A percentile compares a stretch with the other conserved stretches of the same genome.
Evolutionary conservation across 2,797 vertebrate species (phyloP).

Genomic region (Microcaecilia unicolor): DNA sequence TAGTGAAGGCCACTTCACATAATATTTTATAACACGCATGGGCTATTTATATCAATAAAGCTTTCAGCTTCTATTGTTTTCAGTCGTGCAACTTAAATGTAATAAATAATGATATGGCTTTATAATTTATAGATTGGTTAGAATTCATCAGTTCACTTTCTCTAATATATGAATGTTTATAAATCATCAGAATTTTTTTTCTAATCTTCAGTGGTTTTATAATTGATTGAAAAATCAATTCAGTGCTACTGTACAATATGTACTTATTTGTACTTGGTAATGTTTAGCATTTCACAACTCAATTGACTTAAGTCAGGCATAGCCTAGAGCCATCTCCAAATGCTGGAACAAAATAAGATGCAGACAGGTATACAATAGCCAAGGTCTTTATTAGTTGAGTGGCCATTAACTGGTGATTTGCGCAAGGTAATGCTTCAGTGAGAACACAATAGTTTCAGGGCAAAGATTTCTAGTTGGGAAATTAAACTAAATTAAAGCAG

Average conservation of each 20-base stretch:
- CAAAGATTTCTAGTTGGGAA: fast-evolving
- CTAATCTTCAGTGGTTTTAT: not conserved
- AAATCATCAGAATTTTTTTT: not conserved
- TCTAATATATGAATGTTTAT: not conserved
- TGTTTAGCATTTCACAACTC: fast-evolving
- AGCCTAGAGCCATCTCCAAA: too few relatives aligned
- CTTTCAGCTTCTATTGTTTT: too few relatives aligned
- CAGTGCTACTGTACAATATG: not conserved
- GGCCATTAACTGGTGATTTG: not conserved
- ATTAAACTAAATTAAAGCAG: not conserved
- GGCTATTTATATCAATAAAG: too few relatives aligned
- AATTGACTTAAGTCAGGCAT: not conserved
- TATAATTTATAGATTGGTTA: not conserved
- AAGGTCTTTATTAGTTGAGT: not conserved
- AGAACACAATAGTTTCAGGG: not conserved
- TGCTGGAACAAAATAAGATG: not conserved
- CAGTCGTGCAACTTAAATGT: too few relatives aligned
- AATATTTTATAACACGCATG: too few relatives aligned
- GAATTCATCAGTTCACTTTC: not conserved
- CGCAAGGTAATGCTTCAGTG: not conserved
- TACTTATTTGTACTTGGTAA: not conserved
- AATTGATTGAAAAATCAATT: not conserved
- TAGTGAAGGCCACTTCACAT: too few relatives aligned
- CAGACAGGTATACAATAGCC: too few relatives aligned
- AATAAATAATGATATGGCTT: too few relatives aligned